Evolutionary conservation across 2,888 invertebrate genomes (phyloP), one percentile per base, ranked within the genome.

Genomic region (Orthonevra nobilis): DNA sequence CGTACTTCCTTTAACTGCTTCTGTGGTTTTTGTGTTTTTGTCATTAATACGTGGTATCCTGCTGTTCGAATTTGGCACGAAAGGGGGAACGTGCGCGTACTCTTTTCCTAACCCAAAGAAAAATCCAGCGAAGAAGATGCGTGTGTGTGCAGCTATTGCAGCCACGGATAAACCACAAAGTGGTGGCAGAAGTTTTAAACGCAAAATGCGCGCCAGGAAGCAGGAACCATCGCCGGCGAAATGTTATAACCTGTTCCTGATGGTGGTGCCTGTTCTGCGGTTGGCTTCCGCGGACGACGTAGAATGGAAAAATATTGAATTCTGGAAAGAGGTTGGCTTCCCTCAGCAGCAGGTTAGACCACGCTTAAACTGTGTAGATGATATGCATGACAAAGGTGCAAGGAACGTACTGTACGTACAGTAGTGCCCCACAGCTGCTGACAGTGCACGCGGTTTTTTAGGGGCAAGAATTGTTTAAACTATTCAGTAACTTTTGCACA

Each of bases 11-110:
- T 48, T 3, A 52, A 63, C 48, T 69, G 56, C 15, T 28, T 69
- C 28, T 77, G 75, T 34, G 75, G 75, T 60, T 77, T 50, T 50
- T 70, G 44, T 77, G 75, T 77, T 77, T 77, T 77, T 77, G 75
- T 77, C 75, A 77, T 70, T 77, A 64, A 77, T 77, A 70, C 63
- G 50, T 58, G 63, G 19, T 56, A 70, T 77, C 75, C 75, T 77
- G 69, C 69, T 40, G 58, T 23, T 32, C 42, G 46, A 68, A 61
- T 56, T 68, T 56, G 48, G 30, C 61, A 26, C 46, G 15, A 52
- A 52, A 56, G 48, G 54, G 9, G 4, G n/a, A n/a, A n/a, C n/a
- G n/a, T n/a, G n/a, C n/a, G n/a, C 0, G 26, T n/a, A 9, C 30
- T 42, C 20, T 50, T 42, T 23, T 50, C 38, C 56, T 50, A 63